Evolutionary conservation across 2,113 vertebrate species (phyloP), one percentile per base, ranked within the genome.

Genomic region (Etia nguti): DNA sequence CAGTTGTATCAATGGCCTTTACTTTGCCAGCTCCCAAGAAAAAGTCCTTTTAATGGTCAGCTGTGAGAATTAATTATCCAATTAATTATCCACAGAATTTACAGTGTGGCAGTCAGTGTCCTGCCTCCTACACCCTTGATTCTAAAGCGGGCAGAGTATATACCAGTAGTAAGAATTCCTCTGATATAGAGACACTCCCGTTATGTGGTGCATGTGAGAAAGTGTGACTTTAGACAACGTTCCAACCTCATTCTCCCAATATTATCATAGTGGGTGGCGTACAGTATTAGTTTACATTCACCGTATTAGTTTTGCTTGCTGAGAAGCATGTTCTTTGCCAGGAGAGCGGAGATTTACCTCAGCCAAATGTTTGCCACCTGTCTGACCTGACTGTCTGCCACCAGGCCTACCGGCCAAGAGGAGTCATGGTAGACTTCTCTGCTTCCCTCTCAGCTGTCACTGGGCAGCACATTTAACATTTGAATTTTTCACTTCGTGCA

Each of bases 301-400:
- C 89, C 62, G 48, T 85, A 55, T 91, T 89, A 82, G 87, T 82
- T 57, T 83, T 46, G 86, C 91, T 79, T 55, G 18, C 29, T 84
- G 81, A 79, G 65, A 54, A 26, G 87, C 31, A 50, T 82, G 80
- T 89, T 92, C 82, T 81, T 82, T 90, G 90, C 88, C 88, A 90
- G 59, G 26, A 36, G 79, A 86, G 87, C 50, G 85, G 36, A 89
- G 90, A 90, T 93, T 94, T 90, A 94, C 87, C 82, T 79, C 85
- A 56, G 59, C 88, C 88, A 86, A 94, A 87, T 87, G 81, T 70
- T 80, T 65, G 84, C 90, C 95, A 94, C 93, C 93, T 95, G 92
- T 92, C 89, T 75, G 65, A 88, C 68, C 83, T 83, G 83, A 88
- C 89, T 88, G 83, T 89, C 89, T 88, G 86, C 80, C n/a, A 70